These are phyloP conservation scores for Vicugna pacos DNA, from an alignment of 2,113 vertebrate genomes.

Conservation along the genomic window DNA sequence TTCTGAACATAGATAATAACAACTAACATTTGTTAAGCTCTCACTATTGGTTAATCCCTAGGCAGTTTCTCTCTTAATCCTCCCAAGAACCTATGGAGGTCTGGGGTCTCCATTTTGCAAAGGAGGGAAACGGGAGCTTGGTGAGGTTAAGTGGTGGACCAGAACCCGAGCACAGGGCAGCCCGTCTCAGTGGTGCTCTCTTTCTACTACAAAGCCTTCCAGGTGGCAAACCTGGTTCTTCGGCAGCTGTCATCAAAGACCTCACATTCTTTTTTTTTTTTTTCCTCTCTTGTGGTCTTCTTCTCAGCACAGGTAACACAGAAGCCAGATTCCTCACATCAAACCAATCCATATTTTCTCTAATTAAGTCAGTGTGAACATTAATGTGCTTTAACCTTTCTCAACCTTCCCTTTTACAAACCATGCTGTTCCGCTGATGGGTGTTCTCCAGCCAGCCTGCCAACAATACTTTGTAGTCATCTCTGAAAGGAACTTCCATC, in stretches of 20 bases:
- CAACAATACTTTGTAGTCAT: neutral
- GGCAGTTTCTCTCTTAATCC: neutral
- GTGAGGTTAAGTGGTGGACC: neutral
- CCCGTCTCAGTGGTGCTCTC: neutral
- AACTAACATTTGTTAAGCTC: neutral
- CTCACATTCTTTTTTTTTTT: neutral
- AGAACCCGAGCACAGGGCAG: neutral
- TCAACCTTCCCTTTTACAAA: neutral
- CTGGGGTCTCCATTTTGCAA: neutral
- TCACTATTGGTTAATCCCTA: neutral
- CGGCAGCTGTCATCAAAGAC: neutral
- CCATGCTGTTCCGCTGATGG: neutral
- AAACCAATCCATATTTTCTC: neutral
- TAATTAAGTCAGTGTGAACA: slow-evolving; percentile 42
- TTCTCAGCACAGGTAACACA: neutral
- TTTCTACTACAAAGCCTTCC: neutral
- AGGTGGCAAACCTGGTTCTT: neutral
- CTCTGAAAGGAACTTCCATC: slow-evolving; percentile 64
- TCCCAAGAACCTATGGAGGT: neutral
- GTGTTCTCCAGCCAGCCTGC: neutral
- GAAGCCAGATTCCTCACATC: neutral
- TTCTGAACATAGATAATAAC: neutral
- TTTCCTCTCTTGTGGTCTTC: neutral
- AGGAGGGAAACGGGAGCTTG: neutral
- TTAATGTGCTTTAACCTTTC: slow-evolving; percentile 47